Conservation (phyloP, 2,888 invertebrate species). For the Spodoptera littoralis region DNA sequence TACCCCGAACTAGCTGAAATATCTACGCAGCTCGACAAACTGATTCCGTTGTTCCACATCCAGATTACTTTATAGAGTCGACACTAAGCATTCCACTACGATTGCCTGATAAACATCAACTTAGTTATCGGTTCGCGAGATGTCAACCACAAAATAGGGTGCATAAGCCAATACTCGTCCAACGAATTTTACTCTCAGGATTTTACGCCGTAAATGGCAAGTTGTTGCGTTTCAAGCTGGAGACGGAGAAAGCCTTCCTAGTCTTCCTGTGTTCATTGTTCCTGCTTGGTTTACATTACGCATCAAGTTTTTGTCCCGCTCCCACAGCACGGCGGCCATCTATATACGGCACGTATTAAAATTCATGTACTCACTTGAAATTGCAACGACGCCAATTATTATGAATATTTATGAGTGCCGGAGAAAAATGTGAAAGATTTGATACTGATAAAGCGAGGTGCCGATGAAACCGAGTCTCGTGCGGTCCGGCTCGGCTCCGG, state of each 20-base stretch:
- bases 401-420: constrained; percentile 77
- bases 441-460: constrained; percentile 68
- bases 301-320: constrained; percentile 63
- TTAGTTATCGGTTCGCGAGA: constrained; percentile 14
- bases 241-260: constrained; percentile 56
- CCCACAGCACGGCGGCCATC: constrained; percentile 44
- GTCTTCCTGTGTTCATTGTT: constrained; percentile 64
- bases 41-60: constrained; percentile 49
- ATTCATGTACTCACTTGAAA: constrained; percentile 73
- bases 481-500: constrained; percentile 37
- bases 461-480: constrained; percentile 62
- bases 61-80: constrained; percentile 43
- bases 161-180: constrained; percentile 37
- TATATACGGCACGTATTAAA: constrained; percentile 73
- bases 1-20: constrained; percentile 47
- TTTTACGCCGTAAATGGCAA: constrained; percentile 45
- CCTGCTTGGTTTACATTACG: constrained; percentile 52
- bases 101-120: constrained; percentile 37
- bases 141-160: constrained; percentile 44
- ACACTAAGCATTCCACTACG: constrained; percentile 31
- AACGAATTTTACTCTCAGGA: constrained; percentile 41
- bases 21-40: constrained; percentile 23
- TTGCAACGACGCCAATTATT: constrained; percentile 65
- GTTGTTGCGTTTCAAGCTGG: constrained; percentile 42
- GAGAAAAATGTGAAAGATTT: constrained; percentile 72